A percentile compares a stretch with the other conserved stretches of the same genome.
Evolutionary conservation across 2,113 vertebrate genomes (phyloP).

Genomic region (Laticauda colubrina): DNA sequence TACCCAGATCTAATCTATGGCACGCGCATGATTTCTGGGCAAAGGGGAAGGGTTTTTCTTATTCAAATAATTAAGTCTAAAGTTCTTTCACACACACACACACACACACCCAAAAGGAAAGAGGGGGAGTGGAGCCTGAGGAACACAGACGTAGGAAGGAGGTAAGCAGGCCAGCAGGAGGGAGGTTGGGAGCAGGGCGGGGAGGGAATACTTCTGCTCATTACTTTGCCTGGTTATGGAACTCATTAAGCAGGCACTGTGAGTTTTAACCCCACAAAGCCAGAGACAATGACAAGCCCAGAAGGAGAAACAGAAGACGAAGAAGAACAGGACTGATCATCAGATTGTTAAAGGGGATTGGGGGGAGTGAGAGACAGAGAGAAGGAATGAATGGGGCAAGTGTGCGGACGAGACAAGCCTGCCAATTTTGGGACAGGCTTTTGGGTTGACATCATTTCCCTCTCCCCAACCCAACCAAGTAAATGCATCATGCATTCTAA

Average conservation of each 20-base stretch:
- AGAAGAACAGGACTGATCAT: constrained; percentile 61
- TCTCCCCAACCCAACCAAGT: constrained; percentile 25
- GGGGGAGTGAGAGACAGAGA: constrained; percentile 33
- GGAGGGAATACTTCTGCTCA: constrained; percentile 61
- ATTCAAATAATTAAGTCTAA: constrained; percentile 79
- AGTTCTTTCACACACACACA: constrained; percentile 65
- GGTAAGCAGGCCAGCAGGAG: constrained; percentile 55
- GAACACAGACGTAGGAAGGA: constrained; percentile 50
- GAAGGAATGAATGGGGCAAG: constrained; percentile 49
- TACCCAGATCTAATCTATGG: constrained; percentile 88
- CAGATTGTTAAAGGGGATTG: constrained; percentile 58
- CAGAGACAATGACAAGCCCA: constrained; percentile 51
- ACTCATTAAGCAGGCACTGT: constrained; percentile 70
- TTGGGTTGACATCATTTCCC: constrained; percentile 58
- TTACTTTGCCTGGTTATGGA: constrained; percentile 67
- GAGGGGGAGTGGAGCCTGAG: constrained; percentile 21
- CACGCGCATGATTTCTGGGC: constrained; percentile 89
- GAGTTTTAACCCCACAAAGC: constrained; percentile 69
- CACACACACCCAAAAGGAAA: constrained; percentile 35
- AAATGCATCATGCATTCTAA: constrained; percentile 14
- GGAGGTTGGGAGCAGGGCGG: constrained; percentile 39
- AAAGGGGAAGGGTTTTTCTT: constrained; percentile 67
- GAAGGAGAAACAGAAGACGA: constrained; percentile 47
- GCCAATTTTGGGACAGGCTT: constrained; percentile 10
- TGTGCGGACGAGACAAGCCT: constrained; percentile 18